Conservation (phyloP, 2,888 invertebrate species). For the Hipparchia semele region DNA sequence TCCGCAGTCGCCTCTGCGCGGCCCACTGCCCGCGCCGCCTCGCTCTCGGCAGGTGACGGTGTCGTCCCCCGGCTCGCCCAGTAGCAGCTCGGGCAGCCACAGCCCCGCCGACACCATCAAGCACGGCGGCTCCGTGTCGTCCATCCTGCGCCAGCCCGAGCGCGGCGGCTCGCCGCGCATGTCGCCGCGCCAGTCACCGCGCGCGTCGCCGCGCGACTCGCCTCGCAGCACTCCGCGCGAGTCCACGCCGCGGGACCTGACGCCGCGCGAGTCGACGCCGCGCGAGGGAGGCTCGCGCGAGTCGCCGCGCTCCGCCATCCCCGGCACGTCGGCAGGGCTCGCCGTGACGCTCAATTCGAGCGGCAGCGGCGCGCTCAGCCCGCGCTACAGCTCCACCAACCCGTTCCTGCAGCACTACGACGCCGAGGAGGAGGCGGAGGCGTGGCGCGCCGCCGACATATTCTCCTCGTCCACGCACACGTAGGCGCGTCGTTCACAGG, state of each 20-base stretch:
- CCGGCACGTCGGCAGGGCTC: conserved; percentile 84
- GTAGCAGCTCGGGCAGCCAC: conserved; percentile 92
- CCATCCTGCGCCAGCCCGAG: conserved; percentile 74
- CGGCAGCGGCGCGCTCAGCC: conserved; percentile 53
- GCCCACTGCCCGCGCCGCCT: conserved; percentile 81
- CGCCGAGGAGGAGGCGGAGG: conserved; percentile 77
- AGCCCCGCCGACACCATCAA: conserved; percentile 91
- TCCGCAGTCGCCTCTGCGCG: conserved; percentile 87
- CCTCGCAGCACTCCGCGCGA: conserved; percentile 57
- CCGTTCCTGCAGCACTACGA: conserved; percentile 84
- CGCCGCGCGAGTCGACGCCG: conserved; percentile 52
- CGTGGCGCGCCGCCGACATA: conserved; percentile 76
- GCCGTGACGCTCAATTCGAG: conserved; percentile 83
- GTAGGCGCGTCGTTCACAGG: conserved; percentile 26
- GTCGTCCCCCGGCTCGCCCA: conserved; percentile 92
- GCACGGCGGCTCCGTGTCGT: conserved; percentile 81
- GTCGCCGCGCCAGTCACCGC: conserved; percentile 72
- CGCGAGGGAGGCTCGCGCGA: conserved; percentile 59
- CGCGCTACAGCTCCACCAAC: conserved; percentile 81
- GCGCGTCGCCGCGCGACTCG: conserved; percentile 66
- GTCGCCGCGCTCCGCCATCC: conserved; percentile 71
- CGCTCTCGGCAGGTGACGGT: conserved; percentile 77
- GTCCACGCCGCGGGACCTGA: conserved; percentile 21
- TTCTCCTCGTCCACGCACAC: conserved; percentile 75
- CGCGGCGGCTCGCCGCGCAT: conserved; percentile 65